phyloP scores from a whole-genome alignment of 2,888 invertebrate genomes.

The Brachylomia viminalis region DNA sequence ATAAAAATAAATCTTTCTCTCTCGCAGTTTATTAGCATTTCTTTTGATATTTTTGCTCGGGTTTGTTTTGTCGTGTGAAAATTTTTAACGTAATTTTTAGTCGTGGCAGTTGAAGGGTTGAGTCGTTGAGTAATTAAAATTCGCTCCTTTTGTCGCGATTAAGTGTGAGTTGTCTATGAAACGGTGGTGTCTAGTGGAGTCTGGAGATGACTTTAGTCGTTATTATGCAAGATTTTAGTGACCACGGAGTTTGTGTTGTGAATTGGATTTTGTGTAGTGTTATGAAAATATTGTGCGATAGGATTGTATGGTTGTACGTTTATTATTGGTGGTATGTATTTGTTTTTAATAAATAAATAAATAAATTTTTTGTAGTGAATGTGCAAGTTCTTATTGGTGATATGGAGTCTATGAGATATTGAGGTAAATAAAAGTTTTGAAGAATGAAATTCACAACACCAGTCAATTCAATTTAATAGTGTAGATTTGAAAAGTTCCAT shows the following conservation, averaged over 20 bases:
- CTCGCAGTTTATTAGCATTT: constrained; percentile 76
- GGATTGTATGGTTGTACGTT: background rate
- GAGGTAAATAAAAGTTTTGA: too few relatives aligned
- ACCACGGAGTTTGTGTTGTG: constrained; percentile 2
- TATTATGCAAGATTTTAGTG: constrained; percentile 1
- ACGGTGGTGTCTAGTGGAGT: constrained; percentile 17
- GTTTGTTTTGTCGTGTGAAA: constrained; percentile 61
- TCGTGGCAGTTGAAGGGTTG: constrained; percentile 61
- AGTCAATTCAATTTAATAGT: background rate
- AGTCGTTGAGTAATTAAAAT: constrained; percentile 60
- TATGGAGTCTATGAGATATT: background rate
- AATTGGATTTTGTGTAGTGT: background rate
- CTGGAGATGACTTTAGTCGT: constrained; percentile 26
- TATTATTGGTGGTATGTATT: background rate
- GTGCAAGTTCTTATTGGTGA: background rate
- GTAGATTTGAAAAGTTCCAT: background rate
- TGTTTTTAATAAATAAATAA: too few relatives aligned
- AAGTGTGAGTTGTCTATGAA: constrained; percentile 28
- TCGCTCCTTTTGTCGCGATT: constrained; percentile 63
- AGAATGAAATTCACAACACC: background rate
- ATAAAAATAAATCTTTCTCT: constrained; percentile 67
- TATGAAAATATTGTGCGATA: background rate
- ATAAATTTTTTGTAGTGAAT: too few relatives aligned
- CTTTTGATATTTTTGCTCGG: constrained; percentile 66
- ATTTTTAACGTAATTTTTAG: constrained; percentile 52